Conservation (phyloP, 2,888 invertebrate species). For the Epinotia nisella region DNA sequence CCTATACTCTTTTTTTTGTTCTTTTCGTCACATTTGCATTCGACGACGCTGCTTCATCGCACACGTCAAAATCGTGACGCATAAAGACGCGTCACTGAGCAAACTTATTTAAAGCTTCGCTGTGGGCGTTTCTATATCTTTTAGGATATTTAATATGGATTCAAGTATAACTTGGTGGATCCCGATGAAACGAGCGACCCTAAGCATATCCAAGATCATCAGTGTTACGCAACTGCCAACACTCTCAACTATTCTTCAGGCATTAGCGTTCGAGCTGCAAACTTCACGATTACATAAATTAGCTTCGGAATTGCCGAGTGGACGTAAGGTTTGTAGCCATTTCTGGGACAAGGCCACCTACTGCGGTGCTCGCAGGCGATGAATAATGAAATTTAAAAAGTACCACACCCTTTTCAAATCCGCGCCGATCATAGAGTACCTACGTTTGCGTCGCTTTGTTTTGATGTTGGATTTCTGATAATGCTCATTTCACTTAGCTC, state of each 20-base stretch:
- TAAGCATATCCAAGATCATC: neutral
- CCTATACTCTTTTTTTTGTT: no score
- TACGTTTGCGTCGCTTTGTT: neutral
- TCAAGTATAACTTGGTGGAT: neutral
- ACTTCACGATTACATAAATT: slow-evolving; percentile 40
- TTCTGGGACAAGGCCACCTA: slow-evolving; percentile 41
- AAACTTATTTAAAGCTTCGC: no score
- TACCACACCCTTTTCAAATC: slow-evolving; percentile 21
- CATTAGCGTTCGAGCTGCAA: slow-evolving; percentile 25
- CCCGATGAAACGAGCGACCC: neutral
- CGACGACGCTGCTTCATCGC: neutral
- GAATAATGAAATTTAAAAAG: slow-evolving; percentile 40
- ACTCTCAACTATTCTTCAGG: slow-evolving; percentile 20
- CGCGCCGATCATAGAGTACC: neutral
- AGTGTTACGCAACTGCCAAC: slow-evolving; percentile 25
- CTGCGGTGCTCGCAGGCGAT: slow-evolving; percentile 40
- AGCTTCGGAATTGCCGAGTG: slow-evolving; percentile 37
- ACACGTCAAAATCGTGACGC: neutral
- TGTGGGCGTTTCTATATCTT: no score
- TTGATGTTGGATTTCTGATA: neutral
- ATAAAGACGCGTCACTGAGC: neutral
- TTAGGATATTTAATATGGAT: neutral
- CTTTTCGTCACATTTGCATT: no score
- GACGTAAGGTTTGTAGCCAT: slow-evolving; percentile 42
- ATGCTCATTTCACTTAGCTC: neutral